Evolutionary conservation across 2,113 vertebrate genomes (phyloP), one percentile per base, ranked within the genome.

Genomic region (Xyrauchen texanus): DNA sequence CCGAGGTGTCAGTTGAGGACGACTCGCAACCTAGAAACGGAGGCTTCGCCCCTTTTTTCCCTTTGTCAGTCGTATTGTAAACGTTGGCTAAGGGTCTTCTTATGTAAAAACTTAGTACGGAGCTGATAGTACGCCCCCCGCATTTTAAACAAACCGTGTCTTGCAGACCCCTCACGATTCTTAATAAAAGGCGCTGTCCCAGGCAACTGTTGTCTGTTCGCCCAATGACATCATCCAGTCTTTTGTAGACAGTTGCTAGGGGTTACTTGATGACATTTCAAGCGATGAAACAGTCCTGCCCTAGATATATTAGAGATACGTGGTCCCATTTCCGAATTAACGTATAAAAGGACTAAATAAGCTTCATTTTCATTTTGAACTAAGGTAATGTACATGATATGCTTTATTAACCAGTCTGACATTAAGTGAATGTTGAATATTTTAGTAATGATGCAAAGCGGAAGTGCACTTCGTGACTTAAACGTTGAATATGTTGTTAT

Each of bases 1-100:
- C 77, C 66, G 70, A 65, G 52, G 69, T 77, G 83, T 82, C 83
- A 84, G 62, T 67, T 82, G 71, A 82, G 80, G 83, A 84, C 80
- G 79, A 78, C 47, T 51, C 45, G 79, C 80, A 79, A 79, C 76
- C 79, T 81, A 81, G 70, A 84, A 84, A 79, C 83, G 11, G 34
- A 7, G 65, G 68, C 15, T 58, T 66, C 42, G 58, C 62, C 51
- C 77, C 44, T 68, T 60, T 51, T 42, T 42, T 10, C 49, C 68
- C 21, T 65, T 63, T 60, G 58, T 80, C 55, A 61, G 49, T 11
- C 51, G 49, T n/a, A 63, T 45, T 65, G 51, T 64, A 76, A 55
- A 65, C 62, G 73, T 55, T 34, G 34, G 11, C 49, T 7, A 5
- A 7, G 10, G 21, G 62, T 76, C 49, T 65, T 12, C 62, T 64